A percentile compares a stretch with the other conserved stretches of the same genome.
Conservation (phyloP, 2,113 vertebrate genomes). For the Xiphophorus couchianus region DNA sequence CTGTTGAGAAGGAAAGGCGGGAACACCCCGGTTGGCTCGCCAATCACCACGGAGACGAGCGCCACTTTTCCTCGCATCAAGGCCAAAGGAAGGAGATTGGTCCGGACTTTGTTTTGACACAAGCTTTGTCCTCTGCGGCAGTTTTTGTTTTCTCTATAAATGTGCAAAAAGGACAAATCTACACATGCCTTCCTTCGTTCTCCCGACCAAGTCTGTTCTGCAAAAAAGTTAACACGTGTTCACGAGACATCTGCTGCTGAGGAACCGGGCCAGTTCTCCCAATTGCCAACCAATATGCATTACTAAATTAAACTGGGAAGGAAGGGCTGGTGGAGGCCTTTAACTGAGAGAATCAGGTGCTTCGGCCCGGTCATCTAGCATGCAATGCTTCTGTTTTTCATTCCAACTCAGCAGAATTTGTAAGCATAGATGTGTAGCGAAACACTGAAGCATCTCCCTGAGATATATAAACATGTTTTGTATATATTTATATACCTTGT, state of each 20-base stretch:
- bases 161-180: constrained; percentile 11
- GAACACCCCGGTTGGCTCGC: constrained; percentile 59
- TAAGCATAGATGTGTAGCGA: constrained; percentile 40
- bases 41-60: constrained; percentile 76
- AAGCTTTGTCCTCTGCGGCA: not conserved
- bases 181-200: constrained; percentile 31
- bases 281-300: constrained; percentile 17
- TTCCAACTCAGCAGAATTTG: constrained; percentile 16
- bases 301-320: constrained; percentile 11
- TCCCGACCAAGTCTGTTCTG: constrained; percentile 21
- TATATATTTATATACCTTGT: constrained; percentile 65
- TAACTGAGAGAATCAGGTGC: constrained; percentile 37
- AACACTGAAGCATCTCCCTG: constrained; percentile 49
- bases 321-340: constrained; percentile 22
- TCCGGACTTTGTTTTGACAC: constrained; percentile 79
- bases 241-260: constrained; percentile 34
- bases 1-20: constrained; percentile 80
- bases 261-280: constrained; percentile 8
- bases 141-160: constrained; percentile 2
- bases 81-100: constrained; percentile 87
- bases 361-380: constrained; percentile 26
- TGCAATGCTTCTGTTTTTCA: constrained; percentile 27
- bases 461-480: constrained; percentile 40
- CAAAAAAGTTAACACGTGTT: constrained; percentile 8
- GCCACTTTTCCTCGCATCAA: constrained; percentile 91